Percentiles rank a stretch among this genome's conserved stretches.
These are phyloP conservation scores for Microchrysa polita DNA, from an alignment of 2,888 invertebrate species.

Conservation along the genomic window DNA sequence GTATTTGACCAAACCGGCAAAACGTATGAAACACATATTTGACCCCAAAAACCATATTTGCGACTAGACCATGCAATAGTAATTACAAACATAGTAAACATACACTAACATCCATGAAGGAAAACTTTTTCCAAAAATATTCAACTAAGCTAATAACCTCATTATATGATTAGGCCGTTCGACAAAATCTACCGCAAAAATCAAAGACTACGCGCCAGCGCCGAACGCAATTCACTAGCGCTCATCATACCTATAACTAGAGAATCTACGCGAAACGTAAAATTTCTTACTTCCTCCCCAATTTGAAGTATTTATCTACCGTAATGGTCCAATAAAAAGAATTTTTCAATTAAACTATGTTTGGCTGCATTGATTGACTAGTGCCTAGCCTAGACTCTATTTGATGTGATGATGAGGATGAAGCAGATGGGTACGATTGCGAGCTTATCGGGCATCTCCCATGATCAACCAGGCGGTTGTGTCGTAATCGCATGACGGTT, in stretches of 20 bases:
- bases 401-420: too few relatives aligned
- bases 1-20: too few relatives aligned
- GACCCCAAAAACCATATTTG: background rate
- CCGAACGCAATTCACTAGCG: too few relatives aligned
- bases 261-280: background rate
- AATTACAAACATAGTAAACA: background rate
- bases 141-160: slow-evolving; percentile 21
- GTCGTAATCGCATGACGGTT: background rate
- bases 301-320: slow-evolving; percentile 40
- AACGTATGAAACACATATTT: background rate
- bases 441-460: background rate
- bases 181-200: background rate
- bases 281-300: slow-evolving; percentile 40
- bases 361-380: slow-evolving; percentile 29
- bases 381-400: too few relatives aligned
- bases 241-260: too few relatives aligned
- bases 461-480: background rate
- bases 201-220: too few relatives aligned
- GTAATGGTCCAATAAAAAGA: slow-evolving; percentile 31
- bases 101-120: background rate
- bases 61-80: background rate
- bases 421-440: background rate
- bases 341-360: slow-evolving; percentile 37
- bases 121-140: background rate
- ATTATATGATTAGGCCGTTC: slow-evolving; percentile 25